phyloP scores from a whole-genome alignment of 2,797 vertebrate species.

The Chelmon rostratus region DNA sequence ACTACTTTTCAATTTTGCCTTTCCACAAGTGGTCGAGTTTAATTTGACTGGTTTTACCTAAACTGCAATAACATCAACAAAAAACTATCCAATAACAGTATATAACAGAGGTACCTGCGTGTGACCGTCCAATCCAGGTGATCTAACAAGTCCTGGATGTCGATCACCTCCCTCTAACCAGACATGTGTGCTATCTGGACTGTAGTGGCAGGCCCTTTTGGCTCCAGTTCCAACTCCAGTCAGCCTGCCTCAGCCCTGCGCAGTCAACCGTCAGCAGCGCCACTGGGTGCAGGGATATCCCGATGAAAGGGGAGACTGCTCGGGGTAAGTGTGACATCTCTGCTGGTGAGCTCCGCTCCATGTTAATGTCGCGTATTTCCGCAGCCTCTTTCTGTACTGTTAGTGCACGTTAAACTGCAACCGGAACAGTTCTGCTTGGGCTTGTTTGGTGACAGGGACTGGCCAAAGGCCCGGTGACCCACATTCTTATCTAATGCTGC shows the following conservation, averaged over 20 bases:
- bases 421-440: conserved; percentile 38
- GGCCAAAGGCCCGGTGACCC: conserved; percentile 75
- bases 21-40: conserved; percentile 13
- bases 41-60: neutral
- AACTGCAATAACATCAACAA: neutral
- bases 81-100: neutral
- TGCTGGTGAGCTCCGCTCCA: neutral
- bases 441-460: conserved; percentile 60
- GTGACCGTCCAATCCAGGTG: neutral
- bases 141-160: neutral
- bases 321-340: conserved; percentile 72
- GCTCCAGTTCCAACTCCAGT: conserved; percentile 76
- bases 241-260: conserved; percentile 63
- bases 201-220: conserved; percentile 70
- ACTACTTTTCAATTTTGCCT: neutral
- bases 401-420: neutral
- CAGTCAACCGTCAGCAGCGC: conserved; percentile 78
- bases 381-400: neutral
- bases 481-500: conserved; percentile 79
- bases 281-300: conserved; percentile 78
- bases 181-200: conserved; percentile 43
- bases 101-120: neutral
- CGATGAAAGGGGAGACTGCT: conserved; percentile 51
- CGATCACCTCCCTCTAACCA: neutral
- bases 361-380: neutral